These are phyloP conservation scores for Pseudoips prasinana DNA, from an alignment of 2,888 invertebrate species.

Conservation along the genomic window DNA sequence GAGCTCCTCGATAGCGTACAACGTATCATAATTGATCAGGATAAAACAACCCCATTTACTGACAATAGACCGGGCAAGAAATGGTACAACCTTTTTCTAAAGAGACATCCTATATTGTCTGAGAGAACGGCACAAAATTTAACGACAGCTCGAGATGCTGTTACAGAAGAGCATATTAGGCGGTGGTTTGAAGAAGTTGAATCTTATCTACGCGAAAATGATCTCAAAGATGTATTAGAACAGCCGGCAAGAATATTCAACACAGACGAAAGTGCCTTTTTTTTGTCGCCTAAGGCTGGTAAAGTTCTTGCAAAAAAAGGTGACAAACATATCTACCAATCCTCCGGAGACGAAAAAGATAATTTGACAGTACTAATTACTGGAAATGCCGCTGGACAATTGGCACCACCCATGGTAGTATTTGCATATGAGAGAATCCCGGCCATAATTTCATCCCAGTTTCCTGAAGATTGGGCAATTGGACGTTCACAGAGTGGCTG, in stretches of 20 bases:
- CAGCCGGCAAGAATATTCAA: conserved; percentile 34
- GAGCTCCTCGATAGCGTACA: conserved; percentile 25
- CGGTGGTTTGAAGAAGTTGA: conserved; percentile 5
- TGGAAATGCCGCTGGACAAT: conserved; percentile 37
- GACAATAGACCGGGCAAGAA: conserved; percentile 34
- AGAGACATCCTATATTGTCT: conserved; percentile 28
- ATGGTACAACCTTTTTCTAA: conserved; percentile 33
- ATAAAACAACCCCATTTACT: conserved; percentile 18
- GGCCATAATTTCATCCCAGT: conserved; percentile 1
- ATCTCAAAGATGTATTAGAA: conserved; percentile 17
- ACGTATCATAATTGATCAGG: conserved; percentile 9
- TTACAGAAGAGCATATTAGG: conserved; percentile 29
- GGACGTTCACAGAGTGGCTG: conserved; percentile 23
- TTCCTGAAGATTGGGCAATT: conserved; percentile 1
- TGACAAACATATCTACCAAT: conserved; percentile 30
- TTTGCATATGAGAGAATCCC: conserved; percentile 34
- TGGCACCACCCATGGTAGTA: conserved; percentile 39
- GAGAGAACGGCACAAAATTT: conserved; percentile 32
- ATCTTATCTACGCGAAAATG: background rate
- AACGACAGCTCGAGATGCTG: conserved; percentile 23
- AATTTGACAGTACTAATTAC: conserved; percentile 34
- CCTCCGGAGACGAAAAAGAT: conserved; percentile 30
- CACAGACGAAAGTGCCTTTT: conserved; percentile 27
- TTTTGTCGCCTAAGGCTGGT: conserved; percentile 24
- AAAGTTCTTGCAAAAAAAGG: conserved; percentile 35